phyloP scores from a whole-genome alignment of 2,113 vertebrate genomes.

The Oostethus manadensis region DNA sequence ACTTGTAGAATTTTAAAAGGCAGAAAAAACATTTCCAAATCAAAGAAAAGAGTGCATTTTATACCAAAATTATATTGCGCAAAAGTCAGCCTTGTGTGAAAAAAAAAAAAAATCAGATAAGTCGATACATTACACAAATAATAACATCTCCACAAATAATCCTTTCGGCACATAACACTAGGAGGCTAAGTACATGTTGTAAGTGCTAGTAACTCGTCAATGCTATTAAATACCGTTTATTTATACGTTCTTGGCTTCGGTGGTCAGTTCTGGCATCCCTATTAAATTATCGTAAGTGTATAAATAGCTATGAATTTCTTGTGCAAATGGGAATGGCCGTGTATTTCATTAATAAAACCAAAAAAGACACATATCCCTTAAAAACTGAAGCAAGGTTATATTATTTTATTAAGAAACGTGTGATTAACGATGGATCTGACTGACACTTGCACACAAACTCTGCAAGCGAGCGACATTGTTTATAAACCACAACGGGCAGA shows the following conservation, averaged over 20 bases:
- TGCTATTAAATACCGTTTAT: conserved; percentile 63
- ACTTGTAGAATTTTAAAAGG: conserved; percentile 83
- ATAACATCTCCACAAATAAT: conserved; percentile 66
- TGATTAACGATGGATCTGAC: conserved; percentile 49
- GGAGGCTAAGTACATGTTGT: conserved; percentile 66
- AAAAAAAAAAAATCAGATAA: conserved; percentile 56
- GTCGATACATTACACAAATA: conserved; percentile 68
- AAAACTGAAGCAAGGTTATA: conserved; percentile 59
- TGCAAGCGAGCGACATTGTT: conserved; percentile 65
- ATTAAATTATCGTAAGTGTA: conserved; percentile 72
- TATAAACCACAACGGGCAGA: conserved; percentile 50
- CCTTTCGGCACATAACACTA: conserved; percentile 69
- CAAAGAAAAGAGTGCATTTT: conserved; percentile 86
- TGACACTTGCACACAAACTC: conserved; percentile 58
- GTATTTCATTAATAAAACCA: conserved; percentile 58
- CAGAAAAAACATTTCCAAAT: conserved; percentile 81
- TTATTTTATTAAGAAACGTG: conserved; percentile 29
- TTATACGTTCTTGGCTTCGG: conserved; percentile 64
- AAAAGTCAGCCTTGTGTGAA: conserved; percentile 78
- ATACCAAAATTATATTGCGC: conserved; percentile 81
- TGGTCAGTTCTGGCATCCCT: conserved; percentile 68
- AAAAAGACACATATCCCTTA: conserved; percentile 74
- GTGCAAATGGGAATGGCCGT: conserved; percentile 74
- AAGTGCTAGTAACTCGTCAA: conserved; percentile 67
- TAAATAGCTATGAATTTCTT: conserved; percentile 76